Conservation (phyloP, 2,113 vertebrate genomes). For the Pitta sordida region DNA sequence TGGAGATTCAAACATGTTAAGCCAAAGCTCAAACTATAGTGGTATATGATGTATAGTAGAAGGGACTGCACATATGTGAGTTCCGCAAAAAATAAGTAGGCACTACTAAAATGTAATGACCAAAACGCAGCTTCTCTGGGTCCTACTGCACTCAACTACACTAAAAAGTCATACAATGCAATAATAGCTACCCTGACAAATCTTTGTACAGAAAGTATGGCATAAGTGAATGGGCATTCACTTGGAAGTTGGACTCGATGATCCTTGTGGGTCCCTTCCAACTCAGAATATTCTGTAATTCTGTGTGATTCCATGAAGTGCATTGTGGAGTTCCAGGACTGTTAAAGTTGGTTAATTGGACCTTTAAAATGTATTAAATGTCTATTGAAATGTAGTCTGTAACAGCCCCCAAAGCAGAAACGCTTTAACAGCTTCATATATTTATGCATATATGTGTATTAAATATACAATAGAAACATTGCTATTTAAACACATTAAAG, state of each 20-base stretch:
- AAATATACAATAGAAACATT: not conserved
- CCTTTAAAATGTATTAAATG: not conserved
- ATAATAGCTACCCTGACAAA: not conserved
- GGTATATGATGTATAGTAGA: not conserved
- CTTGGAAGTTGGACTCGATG: too few species aligned
- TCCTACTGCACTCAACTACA: not conserved
- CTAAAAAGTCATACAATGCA: not conserved
- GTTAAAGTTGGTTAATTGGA: not conserved
- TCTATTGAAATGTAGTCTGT: not conserved
- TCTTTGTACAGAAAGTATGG: not conserved
- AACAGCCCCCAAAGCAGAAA: not conserved
- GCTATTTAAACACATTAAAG: not conserved
- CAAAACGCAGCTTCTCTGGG: not conserved
- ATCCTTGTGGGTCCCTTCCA: too few species aligned
- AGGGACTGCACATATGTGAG: not conserved
- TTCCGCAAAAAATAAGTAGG: not conserved
- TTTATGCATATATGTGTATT: not conserved
- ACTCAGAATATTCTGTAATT: too few species aligned
- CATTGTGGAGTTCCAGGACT: not conserved
- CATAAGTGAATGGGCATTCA: too few species aligned
- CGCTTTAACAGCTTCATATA: not conserved
- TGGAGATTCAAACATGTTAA: not conserved
- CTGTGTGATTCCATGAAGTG: too few species aligned
- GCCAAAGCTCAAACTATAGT: not conserved
- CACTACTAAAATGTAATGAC: not conserved